phyloP scores from a whole-genome alignment of 2,797 vertebrate genomes.

The Phaenicophaeus curvirostris region DNA sequence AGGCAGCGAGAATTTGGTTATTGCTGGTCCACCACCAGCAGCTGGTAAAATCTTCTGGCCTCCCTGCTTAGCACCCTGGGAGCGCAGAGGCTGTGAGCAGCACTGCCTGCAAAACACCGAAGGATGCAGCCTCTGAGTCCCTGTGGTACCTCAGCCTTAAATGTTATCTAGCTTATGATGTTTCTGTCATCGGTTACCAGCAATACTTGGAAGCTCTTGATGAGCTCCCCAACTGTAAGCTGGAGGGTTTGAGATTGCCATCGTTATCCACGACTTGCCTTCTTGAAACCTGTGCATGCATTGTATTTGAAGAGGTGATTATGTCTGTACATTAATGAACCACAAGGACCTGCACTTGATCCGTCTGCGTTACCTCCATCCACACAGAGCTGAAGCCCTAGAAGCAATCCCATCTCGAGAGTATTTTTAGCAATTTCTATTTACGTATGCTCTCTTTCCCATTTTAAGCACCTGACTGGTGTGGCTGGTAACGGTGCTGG shows the following conservation, averaged over 20 bases:
- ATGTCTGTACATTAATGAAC: background rate
- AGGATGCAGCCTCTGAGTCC: background rate
- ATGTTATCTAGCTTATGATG: background rate
- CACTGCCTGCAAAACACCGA: accelerated
- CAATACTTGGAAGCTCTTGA: background rate
- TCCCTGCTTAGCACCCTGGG: background rate
- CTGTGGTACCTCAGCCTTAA: background rate
- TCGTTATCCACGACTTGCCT: background rate
- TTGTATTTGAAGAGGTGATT: background rate
- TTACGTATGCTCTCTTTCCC: background rate
- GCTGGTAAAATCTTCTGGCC: background rate
- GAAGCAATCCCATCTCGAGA: background rate
- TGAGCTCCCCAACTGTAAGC: background rate
- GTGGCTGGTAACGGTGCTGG: background rate
- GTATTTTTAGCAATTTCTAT: background rate
- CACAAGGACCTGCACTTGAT: accelerated
- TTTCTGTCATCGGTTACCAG: accelerated
- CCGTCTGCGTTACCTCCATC: accelerated
- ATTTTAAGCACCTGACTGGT: background rate
- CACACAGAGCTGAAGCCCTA: background rate
- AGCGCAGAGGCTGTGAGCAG: background rate
- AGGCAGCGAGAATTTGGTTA: background rate
- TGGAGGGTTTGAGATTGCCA: accelerated
- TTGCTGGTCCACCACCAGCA: background rate
- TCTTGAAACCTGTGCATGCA: accelerated